Conservation (phyloP, 1,140 invertebrate genomes). For the Ips nitidus region DNA sequence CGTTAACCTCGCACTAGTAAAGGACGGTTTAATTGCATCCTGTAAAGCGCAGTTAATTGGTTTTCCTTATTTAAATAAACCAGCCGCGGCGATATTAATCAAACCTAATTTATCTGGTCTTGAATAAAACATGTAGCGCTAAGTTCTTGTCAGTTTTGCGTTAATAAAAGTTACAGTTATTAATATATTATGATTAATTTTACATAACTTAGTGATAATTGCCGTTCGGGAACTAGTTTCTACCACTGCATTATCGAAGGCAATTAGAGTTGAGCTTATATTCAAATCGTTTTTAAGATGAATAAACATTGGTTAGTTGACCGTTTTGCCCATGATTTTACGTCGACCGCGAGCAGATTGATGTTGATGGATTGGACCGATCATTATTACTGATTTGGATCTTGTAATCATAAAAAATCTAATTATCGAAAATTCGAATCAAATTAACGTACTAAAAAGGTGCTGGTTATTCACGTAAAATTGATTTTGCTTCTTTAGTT, state of each 20-base stretch:
- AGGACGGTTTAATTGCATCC: slow-evolving; percentile 36
- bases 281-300: slow-evolving; percentile 18
- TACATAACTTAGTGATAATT: slow-evolving; percentile 38
- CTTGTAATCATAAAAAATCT: no score
- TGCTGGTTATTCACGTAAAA: slow-evolving; percentile 16
- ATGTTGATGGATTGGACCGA: no score
- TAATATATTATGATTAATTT: slow-evolving; percentile 39
- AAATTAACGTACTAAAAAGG: slow-evolving; percentile 7
- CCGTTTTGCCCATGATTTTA: background rate
- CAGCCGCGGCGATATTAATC: slow-evolving; percentile 33
- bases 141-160: slow-evolving; percentile 38
- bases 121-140: slow-evolving; percentile 38
- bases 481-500: slow-evolving; percentile 19
- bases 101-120: slow-evolving; percentile 36
- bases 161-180: slow-evolving; percentile 39
- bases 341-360: no score
- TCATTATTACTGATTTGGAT: no score
- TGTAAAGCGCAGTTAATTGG: slow-evolving; percentile 36
- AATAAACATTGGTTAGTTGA: slow-evolving; percentile 15
- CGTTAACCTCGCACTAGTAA: slow-evolving; percentile 15
- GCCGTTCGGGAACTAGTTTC: slow-evolving; percentile 36
- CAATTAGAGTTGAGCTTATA: slow-evolving; percentile 21
- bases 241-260: slow-evolving; percentile 17
- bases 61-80: slow-evolving; percentile 36
- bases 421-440: no score